A percentile compares a stretch with the other conserved stretches of the same genome.
phyloP scores from a whole-genome alignment of 2,797 vertebrate species.

The Trachurus trachurus region DNA sequence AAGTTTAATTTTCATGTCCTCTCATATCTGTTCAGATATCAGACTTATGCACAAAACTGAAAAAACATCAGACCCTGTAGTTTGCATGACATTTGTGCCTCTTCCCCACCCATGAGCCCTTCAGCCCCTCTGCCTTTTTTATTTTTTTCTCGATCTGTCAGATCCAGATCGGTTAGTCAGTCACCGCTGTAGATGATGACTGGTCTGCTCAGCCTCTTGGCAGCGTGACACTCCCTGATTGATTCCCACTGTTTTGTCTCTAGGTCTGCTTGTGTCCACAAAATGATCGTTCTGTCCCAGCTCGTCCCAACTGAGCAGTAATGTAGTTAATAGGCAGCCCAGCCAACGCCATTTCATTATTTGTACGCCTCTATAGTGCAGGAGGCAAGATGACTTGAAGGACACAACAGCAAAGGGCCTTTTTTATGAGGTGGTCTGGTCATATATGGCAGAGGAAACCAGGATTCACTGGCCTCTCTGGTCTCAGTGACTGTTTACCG shows the following conservation, averaged over 20 bases:
- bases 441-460: conserved; percentile 5
- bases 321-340: conserved; percentile 44
- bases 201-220: conserved; percentile 32
- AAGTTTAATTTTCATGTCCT: background rate
- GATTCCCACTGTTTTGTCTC: conserved; percentile 43
- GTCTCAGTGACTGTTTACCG: conserved; percentile 28
- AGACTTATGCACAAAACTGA: background rate
- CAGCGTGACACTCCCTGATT: conserved; percentile 50
- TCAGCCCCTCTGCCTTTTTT: background rate
- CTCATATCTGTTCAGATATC: background rate
- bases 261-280: conserved; percentile 27
- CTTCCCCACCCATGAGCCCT: background rate
- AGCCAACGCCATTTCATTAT: conserved; percentile 61
- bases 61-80: background rate
- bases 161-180: conserved; percentile 23
- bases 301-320: conserved; percentile 25
- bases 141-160: conserved; percentile 29
- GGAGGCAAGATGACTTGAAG: conserved; percentile 46
- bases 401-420: conserved; percentile 33
- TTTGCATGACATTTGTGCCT: background rate
- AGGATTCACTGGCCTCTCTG: conserved; percentile 17
- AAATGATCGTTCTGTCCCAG: conserved; percentile 27
- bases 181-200: conserved; percentile 42
- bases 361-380: conserved; percentile 35
- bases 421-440: conserved; percentile 41